A percentile compares a stretch with the other conserved stretches of the same genome.
Evolutionary conservation across 2,797 vertebrate species (phyloP).

Genomic region (Gambelia wislizenii): DNA sequence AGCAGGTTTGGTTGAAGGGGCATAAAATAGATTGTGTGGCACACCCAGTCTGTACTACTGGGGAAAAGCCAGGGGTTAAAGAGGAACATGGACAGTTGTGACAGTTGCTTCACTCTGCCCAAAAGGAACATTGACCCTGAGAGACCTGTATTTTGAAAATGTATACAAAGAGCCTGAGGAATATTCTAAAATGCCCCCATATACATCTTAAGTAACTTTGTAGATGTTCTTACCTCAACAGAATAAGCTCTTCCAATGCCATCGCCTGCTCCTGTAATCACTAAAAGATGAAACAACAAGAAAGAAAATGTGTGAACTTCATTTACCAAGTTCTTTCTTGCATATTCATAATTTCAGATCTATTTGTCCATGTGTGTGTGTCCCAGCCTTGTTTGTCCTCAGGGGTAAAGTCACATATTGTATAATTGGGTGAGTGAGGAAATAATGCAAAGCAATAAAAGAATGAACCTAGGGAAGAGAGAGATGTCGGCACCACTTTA

Average conservation of each 20-base stretch:
- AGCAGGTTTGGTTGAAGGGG: background rate
- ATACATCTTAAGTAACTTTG: background rate
- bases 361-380: background rate
- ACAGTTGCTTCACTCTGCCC: background rate
- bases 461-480: background rate
- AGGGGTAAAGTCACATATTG: background rate
- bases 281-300: slow-evolving; percentile 70
- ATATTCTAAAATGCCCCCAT: background rate
- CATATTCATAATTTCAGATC: background rate
- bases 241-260: slow-evolving; percentile 90
- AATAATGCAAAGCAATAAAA: background rate
- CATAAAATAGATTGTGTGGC: background rate
- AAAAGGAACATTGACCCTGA: background rate
- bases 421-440: background rate
- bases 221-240: slow-evolving; percentile 80
- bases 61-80: background rate
- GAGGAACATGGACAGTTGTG: background rate
- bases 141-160: background rate
- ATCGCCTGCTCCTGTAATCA: slow-evolving; percentile 90
- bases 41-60: background rate
- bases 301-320: background rate
- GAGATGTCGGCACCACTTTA: background rate
- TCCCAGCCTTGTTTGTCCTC: background rate
- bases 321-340: background rate
- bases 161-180: background rate